phyloP scores from a whole-genome alignment of 2,113 vertebrate genomes.

The Mellivora capensis region DNA sequence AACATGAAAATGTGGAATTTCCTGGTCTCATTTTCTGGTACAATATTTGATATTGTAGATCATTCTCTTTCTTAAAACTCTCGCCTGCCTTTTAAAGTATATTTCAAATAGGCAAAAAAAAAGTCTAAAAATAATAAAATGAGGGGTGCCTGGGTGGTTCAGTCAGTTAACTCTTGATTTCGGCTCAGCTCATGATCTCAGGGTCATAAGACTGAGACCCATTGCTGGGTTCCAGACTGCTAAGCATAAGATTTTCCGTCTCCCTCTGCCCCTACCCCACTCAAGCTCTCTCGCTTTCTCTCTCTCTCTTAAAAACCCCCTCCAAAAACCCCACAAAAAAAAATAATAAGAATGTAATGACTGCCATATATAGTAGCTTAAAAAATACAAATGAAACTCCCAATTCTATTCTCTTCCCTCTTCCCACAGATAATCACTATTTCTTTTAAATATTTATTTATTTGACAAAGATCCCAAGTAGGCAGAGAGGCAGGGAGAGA shows the following conservation, averaged over 20 bases:
- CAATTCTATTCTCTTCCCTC: neutral
- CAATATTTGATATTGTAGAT: neutral
- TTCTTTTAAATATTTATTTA: too few species aligned
- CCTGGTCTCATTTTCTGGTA: slow-evolving; percentile 8
- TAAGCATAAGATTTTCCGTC: neutral
- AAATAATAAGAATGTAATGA: neutral
- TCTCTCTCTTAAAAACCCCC: too few species aligned
- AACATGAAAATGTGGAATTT: neutral
- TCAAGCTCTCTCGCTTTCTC: neutral
- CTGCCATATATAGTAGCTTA: neutral
- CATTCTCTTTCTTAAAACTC: neutral
- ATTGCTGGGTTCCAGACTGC: neutral
- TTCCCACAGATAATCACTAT: neutral
- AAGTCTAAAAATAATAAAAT: neutral
- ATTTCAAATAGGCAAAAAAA: neutral
- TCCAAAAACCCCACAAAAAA: neutral
- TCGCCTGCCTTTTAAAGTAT: neutral
- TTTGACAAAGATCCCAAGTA: too few species aligned
- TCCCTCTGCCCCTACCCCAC: neutral
- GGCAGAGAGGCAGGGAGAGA: too few species aligned
- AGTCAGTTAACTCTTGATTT: neutral
- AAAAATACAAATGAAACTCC: neutral
- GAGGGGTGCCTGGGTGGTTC: neutral
- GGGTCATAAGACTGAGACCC: neutral
- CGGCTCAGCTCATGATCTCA: neutral